phyloP scores from a whole-genome alignment of 2,888 invertebrate species.

The Brachynemurus nebulosus region DNA sequence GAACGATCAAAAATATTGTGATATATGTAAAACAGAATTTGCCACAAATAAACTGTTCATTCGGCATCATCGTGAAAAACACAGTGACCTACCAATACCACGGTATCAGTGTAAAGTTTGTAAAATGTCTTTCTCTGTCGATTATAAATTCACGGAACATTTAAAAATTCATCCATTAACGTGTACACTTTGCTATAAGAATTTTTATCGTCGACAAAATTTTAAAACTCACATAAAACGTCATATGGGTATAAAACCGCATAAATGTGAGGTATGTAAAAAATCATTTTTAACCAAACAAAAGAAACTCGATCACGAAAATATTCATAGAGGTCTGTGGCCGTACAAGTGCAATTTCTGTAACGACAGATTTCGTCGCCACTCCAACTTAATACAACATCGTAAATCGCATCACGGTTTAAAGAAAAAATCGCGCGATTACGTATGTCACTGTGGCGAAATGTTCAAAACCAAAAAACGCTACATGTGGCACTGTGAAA shows the following conservation, averaged over 20 bases:
- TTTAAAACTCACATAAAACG: conserved; percentile 65
- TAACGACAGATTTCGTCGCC: conserved; percentile 64
- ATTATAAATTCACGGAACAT: conserved; percentile 56
- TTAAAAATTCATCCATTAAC: conserved; percentile 68
- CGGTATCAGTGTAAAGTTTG: conserved; percentile 43
- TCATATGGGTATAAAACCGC: conserved; percentile 58
- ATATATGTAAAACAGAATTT: background rate
- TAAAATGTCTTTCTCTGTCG: conserved; percentile 50
- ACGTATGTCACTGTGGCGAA: conserved; percentile 65
- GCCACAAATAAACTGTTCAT: conserved; percentile 24
- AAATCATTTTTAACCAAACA: conserved; percentile 73
- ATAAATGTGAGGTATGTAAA: conserved; percentile 60
- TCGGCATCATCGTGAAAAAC: conserved; percentile 31
- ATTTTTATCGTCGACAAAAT: conserved; percentile 58
- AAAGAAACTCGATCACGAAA: conserved; percentile 68
- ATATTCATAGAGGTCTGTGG: conserved; percentile 66
- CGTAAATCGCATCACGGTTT: conserved; percentile 63
- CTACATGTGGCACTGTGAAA: conserved; percentile 74
- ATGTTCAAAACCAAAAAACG: conserved; percentile 73
- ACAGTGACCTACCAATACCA: conserved; percentile 13
- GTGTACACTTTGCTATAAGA: conserved; percentile 69
- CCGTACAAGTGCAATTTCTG: conserved; percentile 72
- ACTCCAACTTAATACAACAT: conserved; percentile 76
- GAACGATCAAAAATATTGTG: background rate
- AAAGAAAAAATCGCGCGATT: conserved; percentile 56